Evolutionary conservation across 64 coral and sea anemone genomes (phyloP), one percentile per base, ranked within the genome.

Genomic region (Catalaphyllia jardinei): DNA sequence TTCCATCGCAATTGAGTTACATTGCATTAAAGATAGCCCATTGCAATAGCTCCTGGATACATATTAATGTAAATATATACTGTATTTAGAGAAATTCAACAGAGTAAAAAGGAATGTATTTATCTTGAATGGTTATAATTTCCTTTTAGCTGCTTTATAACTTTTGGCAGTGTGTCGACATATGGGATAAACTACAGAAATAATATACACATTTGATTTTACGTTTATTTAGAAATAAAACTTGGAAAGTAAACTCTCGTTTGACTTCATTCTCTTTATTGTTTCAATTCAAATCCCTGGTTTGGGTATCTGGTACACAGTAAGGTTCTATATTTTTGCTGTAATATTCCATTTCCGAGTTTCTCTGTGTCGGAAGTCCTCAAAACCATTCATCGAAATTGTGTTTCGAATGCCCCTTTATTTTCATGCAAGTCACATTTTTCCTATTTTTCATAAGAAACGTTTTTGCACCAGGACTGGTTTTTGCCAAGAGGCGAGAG

Each of bases 111-210:
- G 16, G 17, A 85, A 29, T 46, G 29, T 71, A 85, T 69, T 85
- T 85, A 85, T 52, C 62, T 50, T 69, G 42, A 13, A 71, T 33
- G 25, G 81, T 85, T 69, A 27, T 71, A 27, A 82, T 39, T 67
- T 85, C 63, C 1, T 69, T 85, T 71, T 55, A 22, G 18, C 81
- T 71, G 81, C 63, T 24, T 69, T 29, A 9, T 69, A 63, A 18
- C 22, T 22, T 46, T n/a, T 6, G 19, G 31, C 20, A 25, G 81
- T 60, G 35, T 28, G 62, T 51, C 63, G 46, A 14, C 19, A 50
- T 55, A 77, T 2, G 50, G 46, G 75, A 51, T 77, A 50, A 38
- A 77, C 42, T 46, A 46, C 24, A 52, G 75, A 39, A 20, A 52
- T 77, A 16, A 4, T 42, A 46, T 77, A 27, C 38, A 50, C 20